phyloP scores from a whole-genome alignment of 2,113 vertebrate genomes.

The Microcebus tavaratra region DNA sequence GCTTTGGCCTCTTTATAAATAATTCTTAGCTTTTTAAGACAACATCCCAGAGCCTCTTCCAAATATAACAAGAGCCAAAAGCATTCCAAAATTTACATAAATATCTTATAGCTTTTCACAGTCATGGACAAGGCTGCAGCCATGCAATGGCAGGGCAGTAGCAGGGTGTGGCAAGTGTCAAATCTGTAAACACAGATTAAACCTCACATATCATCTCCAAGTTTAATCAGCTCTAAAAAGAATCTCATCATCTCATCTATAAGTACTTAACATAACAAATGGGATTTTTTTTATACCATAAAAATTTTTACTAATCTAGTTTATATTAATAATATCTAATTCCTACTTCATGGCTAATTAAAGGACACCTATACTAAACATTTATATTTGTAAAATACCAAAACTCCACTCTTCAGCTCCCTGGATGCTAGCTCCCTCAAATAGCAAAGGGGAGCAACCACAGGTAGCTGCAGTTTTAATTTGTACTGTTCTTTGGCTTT shows the following conservation, averaged over 20 bases:
- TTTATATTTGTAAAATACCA: not conserved
- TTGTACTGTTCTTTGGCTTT: not conserved
- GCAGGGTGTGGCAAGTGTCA: not conserved
- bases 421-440: not conserved
- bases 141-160: not conserved
- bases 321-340: not conserved
- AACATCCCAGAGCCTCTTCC: not conserved
- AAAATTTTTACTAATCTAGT: not conserved
- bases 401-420: not conserved
- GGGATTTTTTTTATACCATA: not conserved
- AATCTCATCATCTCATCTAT: not conserved
- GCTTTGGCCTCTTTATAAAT: not conserved
- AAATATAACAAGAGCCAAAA: not conserved
- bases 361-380: not conserved
- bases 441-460: not conserved
- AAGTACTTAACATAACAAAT: not conserved
- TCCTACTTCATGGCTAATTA: not conserved
- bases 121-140: not conserved
- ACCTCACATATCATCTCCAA: not conserved
- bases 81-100: not conserved
- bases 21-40: constrained; percentile 3
- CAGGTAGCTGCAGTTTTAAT: not conserved
- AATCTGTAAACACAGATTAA: not conserved
- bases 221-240: not conserved
- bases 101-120: not conserved